These are phyloP conservation scores for Phytoseiulus persimilis DNA, from an alignment of 2,888 invertebrate species.

Conservation along the genomic window DNA sequence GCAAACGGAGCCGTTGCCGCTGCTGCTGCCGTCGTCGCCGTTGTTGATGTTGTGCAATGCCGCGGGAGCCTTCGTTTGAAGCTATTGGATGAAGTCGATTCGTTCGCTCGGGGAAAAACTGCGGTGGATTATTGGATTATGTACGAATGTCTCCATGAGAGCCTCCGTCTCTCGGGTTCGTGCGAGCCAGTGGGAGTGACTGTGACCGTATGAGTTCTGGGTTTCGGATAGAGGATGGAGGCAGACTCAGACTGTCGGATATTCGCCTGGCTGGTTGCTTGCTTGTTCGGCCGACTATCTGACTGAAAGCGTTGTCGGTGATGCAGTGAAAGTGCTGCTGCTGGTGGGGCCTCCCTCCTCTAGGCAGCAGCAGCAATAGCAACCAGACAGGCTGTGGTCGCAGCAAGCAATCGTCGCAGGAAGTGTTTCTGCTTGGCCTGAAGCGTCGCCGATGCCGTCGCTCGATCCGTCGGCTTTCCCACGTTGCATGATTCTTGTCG, in stretches of 20 bases:
- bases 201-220: background rate
- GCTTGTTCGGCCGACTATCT: background rate
- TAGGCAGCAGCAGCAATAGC: background rate
- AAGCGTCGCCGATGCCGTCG: background rate
- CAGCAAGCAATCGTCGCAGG: background rate
- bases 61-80: background rate
- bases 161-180: background rate
- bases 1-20: background rate
- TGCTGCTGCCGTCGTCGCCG: background rate
- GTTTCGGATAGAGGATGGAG: background rate
- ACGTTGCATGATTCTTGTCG: background rate
- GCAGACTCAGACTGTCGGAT: background rate
- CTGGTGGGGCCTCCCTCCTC: background rate
- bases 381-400: background rate
- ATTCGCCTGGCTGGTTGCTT: background rate
- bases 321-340: conserved; percentile 5
- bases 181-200: background rate
- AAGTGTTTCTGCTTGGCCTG: background rate
- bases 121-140: background rate
- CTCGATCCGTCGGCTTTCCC: background rate
- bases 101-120: background rate
- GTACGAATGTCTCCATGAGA: background rate
- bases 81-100: background rate
- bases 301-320: background rate
- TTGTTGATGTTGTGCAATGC: background rate